phyloP scores from a whole-genome alignment of 2,797 vertebrate species.

The Mus minutoides region DNA sequence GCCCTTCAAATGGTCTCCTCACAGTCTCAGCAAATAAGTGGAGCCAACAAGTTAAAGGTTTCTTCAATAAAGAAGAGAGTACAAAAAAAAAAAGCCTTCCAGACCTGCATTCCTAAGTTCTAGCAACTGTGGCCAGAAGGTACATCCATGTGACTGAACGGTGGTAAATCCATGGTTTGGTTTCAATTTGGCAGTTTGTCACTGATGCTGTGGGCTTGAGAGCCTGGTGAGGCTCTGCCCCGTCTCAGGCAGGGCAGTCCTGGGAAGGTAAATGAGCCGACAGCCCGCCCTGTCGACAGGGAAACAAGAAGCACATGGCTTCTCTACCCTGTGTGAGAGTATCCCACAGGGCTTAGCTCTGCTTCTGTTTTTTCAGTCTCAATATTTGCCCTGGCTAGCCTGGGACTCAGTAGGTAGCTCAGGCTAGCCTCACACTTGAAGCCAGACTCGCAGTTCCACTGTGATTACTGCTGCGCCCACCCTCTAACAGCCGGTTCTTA shows the following conservation, averaged over 20 bases:
- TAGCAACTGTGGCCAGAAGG: neutral
- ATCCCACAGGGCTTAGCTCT: neutral
- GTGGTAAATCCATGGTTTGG: neutral
- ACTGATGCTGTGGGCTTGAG: neutral
- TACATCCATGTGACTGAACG: neutral
- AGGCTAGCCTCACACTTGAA: neutral
- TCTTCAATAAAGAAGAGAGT: neutral
- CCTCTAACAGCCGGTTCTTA: neutral
- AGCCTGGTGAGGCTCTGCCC: neutral
- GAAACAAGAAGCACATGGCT: neutral
- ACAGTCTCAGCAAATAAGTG: neutral
- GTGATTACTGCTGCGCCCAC: neutral
- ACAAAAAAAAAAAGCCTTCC: neutral
- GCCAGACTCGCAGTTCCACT: neutral
- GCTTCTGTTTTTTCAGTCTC: neutral
- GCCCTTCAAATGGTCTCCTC: neutral
- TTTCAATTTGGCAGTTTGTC: neutral
- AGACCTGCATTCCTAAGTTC: neutral
- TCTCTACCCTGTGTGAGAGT: too few species aligned
- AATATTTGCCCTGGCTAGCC: too few species aligned
- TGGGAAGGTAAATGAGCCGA: conserved; percentile 4
- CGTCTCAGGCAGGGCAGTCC: neutral
- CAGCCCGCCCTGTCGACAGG: neutral
- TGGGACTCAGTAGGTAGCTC: neutral
- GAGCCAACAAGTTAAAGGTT: neutral